Evolutionary conservation across 2,797 vertebrate species (phyloP).

Genomic region (Trichosurus vulpecula): DNA sequence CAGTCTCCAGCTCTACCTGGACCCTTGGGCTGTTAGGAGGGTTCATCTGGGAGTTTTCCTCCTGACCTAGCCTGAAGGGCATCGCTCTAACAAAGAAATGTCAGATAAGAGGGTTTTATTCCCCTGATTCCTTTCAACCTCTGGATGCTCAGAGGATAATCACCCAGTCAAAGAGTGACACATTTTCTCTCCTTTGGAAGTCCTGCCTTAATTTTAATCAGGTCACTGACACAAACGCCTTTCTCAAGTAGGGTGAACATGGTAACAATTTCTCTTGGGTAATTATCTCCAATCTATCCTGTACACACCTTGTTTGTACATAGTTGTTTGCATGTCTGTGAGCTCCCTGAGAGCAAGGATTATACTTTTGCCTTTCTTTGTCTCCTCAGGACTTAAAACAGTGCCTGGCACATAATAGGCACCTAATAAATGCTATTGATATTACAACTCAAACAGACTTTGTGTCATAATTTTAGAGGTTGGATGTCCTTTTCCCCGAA

Average conservation of each 20-base stretch:
- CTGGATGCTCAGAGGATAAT: neutral
- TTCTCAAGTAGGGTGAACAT: neutral
- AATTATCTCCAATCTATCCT: neutral
- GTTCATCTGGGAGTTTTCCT: neutral
- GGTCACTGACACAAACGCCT: neutral
- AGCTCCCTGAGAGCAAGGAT: neutral
- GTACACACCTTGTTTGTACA: neutral
- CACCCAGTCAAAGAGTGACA: neutral
- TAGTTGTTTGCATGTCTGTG: neutral
- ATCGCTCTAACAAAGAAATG: neutral
- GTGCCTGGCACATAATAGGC: neutral
- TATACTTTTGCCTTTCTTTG: neutral
- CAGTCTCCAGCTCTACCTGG: neutral
- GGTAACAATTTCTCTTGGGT: neutral
- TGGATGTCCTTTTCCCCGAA: neutral
- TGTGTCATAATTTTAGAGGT: neutral
- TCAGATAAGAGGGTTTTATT: neutral
- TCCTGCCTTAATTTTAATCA: neutral
- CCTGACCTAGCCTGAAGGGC: neutral
- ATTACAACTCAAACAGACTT: neutral
- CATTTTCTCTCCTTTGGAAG: neutral
- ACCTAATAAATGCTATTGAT: neutral
- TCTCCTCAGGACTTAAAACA: neutral
- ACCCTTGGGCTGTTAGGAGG: neutral
- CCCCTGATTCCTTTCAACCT: neutral